Conservation (phyloP, 2,888 invertebrate genomes). For the Ormyrus thymus region DNA sequence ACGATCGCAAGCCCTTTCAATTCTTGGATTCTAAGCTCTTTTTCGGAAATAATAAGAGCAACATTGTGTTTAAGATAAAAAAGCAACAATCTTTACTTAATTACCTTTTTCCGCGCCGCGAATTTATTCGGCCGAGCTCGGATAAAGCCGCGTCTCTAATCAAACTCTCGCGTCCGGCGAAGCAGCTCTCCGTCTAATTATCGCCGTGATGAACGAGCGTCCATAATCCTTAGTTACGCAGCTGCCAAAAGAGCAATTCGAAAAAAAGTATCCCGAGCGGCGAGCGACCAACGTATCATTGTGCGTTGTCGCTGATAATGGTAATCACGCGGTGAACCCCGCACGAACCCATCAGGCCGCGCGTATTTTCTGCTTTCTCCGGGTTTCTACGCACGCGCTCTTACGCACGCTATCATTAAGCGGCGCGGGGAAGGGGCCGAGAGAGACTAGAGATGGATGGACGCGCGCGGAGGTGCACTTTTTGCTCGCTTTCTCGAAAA, state of each 20-base stretch:
- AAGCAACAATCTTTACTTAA: too few relatives aligned
- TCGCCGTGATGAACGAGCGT: constrained; percentile 34
- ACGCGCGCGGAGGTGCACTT: constrained; percentile 53
- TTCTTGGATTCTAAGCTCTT: too few relatives aligned
- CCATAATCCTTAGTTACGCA: constrained; percentile 34
- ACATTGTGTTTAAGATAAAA: too few relatives aligned
- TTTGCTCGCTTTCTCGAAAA: constrained; percentile 42
- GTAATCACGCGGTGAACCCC: constrained; percentile 28
- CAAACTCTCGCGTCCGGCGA: not conserved
- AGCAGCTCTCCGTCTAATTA: constrained; percentile 3
- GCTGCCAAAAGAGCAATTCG: constrained; percentile 30
- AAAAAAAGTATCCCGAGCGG: not conserved
- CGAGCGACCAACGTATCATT: constrained; percentile 35
- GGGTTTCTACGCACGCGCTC: constrained; percentile 21
- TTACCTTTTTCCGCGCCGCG: too few relatives aligned
- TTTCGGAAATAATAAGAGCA: too few relatives aligned
- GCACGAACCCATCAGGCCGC: not conserved
- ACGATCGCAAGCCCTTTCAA: too few relatives aligned
- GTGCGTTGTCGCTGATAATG: constrained; percentile 53
- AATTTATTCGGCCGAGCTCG: too few relatives aligned
- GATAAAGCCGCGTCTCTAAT: not conserved
- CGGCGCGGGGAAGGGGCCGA: constrained; percentile 39
- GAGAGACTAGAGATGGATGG: constrained; percentile 66
- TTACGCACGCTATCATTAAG: constrained; percentile 70
- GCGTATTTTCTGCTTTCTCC: constrained; percentile 29